Evolutionary conservation across 2,888 invertebrate species (phyloP).

Genomic region (Notodromas monacha): DNA sequence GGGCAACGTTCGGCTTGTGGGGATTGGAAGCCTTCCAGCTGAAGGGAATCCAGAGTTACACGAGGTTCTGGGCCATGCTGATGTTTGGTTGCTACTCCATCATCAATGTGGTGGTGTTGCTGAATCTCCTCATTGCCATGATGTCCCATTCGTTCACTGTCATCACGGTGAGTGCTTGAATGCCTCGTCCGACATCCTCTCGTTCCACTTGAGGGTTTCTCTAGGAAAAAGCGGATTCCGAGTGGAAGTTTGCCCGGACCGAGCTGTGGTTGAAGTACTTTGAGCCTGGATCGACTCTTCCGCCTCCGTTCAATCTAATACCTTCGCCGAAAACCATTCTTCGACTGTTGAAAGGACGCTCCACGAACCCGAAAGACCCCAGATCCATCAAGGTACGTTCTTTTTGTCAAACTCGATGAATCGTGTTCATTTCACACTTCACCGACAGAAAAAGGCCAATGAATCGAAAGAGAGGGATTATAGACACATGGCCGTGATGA

Average conservation of each 20-base stretch:
- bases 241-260: conserved; percentile 86
- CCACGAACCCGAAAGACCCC: conserved; percentile 6
- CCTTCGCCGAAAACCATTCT: conserved; percentile 59
- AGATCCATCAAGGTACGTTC: no score
- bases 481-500: no score
- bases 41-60: conserved; percentile 53
- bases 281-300: conserved; percentile 58
- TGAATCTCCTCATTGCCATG: conserved; percentile 86
- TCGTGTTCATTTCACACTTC: no score
- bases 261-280: conserved; percentile 86
- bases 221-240: conserved; percentile 73
- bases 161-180: conserved; percentile 36
- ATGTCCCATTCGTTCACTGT: conserved; percentile 84
- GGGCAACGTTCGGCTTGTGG: conserved; percentile 80
- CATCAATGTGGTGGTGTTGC: conserved; percentile 66
- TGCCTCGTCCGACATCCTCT: conserved; percentile 7
- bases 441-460: no score
- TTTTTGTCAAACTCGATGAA: no score
- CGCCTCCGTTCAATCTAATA: conserved; percentile 71
- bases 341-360: no score
- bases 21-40: conserved; percentile 59
- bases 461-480: no score
- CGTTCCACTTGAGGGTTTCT: no score
- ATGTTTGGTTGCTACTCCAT: conserved; percentile 88
- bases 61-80: conserved; percentile 69